Evolutionary conservation across 1,140 invertebrate species (phyloP), one percentile per base, ranked within the genome.

Genomic region (Condylostylus longicornis): DNA sequence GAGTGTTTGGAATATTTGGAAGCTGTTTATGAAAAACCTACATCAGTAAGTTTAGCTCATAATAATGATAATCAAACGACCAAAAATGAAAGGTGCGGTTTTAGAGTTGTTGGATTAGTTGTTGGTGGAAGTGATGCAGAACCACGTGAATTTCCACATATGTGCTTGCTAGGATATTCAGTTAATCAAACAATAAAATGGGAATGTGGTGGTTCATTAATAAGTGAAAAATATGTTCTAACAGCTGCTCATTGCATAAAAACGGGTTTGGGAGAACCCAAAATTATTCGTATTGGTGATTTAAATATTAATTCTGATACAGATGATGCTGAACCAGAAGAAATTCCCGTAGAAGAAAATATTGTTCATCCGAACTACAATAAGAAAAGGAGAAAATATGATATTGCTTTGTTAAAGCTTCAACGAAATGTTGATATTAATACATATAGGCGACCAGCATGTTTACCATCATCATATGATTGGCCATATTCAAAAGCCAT

Each of bases 351-450:
- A 3, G 38, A 45, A 1, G 43, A 64, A 32, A 52, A 61, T 35
- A 60, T 69, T n/a, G 48, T 51, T 5, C 68, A 75, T 49, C 67
- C 67, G 3, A 33, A 50, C 5, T 60, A 49, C 18, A 36, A 36
- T 1, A 35, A 37, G 25, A 41, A 43, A 6, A 28, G 45, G 32
- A 39, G 48, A 12, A 57, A 58, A 20, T 69, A 71, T 45, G 72
- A 75, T 33, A 71, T 75, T 30, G 71, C 67, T 13, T 42, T 75
- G 1, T 35, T 73, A 1, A 55, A 61, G 44, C 45, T 73, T 13
- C 48, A 64, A 22, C 46, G 40, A 22, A 42, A 50, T 36, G 62
- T 71, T 0, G 44, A 35, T 13, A 66, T 72, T 19, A 64, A 61
- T 30, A 51, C 61, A 6, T 67, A 59, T 37, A 63, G 72, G 2